Evolutionary conservation across 2,113 vertebrate genomes (phyloP).

Genomic region (Dendrocopos noguchii): DNA sequence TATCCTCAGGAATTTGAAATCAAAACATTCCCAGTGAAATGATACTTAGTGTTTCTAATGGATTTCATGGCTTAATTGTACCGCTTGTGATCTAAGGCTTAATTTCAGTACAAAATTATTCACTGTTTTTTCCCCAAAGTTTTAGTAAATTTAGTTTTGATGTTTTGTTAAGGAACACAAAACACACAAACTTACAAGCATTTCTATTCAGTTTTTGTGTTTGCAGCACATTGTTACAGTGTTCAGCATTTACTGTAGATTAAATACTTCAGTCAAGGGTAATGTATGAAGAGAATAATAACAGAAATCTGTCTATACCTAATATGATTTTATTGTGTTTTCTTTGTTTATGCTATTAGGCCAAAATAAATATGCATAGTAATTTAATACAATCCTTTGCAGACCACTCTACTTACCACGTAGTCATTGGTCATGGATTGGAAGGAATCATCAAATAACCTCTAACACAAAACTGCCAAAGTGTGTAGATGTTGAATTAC

Average conservation of each 20-base stretch:
- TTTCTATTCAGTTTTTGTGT: neutral
- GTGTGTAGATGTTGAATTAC: neutral
- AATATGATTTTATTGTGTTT: neutral
- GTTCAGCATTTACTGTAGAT: neutral
- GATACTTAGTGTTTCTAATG: constrained; percentile 24
- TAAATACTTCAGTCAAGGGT: neutral
- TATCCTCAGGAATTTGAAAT: constrained; percentile 35
- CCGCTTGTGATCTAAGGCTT: constrained; percentile 14
- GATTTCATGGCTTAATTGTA: constrained; percentile 43
- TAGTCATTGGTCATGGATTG: neutral
- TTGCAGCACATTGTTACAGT: neutral
- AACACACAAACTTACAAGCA: neutral
- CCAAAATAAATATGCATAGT: neutral
- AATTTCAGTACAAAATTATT: constrained; percentile 26
- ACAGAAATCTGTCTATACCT: neutral
- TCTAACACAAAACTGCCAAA: neutral
- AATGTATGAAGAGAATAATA: neutral
- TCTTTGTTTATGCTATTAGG: neutral
- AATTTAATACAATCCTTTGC: neutral
- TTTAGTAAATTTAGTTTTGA: neutral
- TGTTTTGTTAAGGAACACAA: constrained; percentile 4
- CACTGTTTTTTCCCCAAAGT: neutral
- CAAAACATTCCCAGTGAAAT: constrained; percentile 28
- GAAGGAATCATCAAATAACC: neutral
- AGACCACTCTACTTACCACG: neutral